Base-by-base conservation (phyloP, 2,888 invertebrate species). In the Catocala nupta region DNA sequence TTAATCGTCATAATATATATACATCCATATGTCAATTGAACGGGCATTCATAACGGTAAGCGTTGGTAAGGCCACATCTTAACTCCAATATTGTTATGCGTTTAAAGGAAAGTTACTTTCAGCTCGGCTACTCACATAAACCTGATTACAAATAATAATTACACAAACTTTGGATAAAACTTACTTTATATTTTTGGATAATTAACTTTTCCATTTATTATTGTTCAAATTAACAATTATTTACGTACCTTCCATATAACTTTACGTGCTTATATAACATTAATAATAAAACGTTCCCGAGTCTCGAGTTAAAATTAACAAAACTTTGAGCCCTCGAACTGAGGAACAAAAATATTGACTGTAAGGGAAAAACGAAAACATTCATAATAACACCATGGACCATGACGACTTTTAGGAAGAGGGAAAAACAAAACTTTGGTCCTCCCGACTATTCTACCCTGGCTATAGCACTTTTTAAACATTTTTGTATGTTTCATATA, bases 301-400 rank as follows among this genome's bases (percentile, higher is more conserved):
- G 11, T 45, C 36, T 47, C 55, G 43, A 47, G 55, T 48, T 55
- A 39, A 48, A 48, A 48, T 48, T 48, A 55, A 48, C 25, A 55
- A n/a, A 48, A 55, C 47, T 39, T 55, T 25, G 16, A 12, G 7
- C 36, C 34, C 34, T 36, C 34, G 6, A 45, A 45, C 7, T 25
- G 25, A 11, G 39, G 39, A 55, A 55, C 48, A 55, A 55, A 55
- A 48, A 55, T 48, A 55, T 55, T 39, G 10, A 47, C 45, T 45
- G 5, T 13, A 11, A 36, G 12, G 11, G 44, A 11, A 39, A 39
- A 39, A 44, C 44, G 10, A 39, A 39, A 39, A 44, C 44, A 12
- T 44, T 44, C 11, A 44, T 44, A 44, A 39, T 39, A 7, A 39
- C 36, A 13, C 12, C 13, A 47, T n/a, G 12, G 13, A 12, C 12